Conservation (phyloP, 2,797 vertebrate genomes). For the Sphenopsis melanotis region DNA sequence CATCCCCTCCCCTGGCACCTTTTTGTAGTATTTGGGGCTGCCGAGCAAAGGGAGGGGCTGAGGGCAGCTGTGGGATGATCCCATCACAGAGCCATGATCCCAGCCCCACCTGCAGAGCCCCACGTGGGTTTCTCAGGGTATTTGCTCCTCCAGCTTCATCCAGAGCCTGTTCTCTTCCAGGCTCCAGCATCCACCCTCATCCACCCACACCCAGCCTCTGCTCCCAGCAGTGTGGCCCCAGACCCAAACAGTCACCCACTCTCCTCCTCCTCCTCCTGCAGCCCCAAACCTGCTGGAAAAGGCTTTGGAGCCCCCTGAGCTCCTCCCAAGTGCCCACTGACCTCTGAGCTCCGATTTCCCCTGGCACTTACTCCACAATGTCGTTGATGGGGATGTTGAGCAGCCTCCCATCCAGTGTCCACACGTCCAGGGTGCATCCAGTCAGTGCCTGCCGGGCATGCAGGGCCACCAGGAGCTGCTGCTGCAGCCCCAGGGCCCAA, state of each 20-base stretch:
- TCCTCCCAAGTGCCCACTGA: not conserved
- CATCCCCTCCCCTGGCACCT: constrained; percentile 90
- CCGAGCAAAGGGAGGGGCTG: not conserved
- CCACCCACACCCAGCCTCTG: not conserved
- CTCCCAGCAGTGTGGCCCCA: not conserved
- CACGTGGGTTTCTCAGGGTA: rapidly evolving
- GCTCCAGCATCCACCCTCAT: not conserved
- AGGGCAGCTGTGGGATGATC: rapidly evolving
- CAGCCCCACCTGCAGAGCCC: not conserved
- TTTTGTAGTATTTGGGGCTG: constrained; percentile 87
- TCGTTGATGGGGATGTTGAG: constrained; percentile 91
- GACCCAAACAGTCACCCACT: rapidly evolving
- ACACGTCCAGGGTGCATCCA: constrained; percentile 85
- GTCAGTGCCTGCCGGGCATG: constrained; percentile 79
- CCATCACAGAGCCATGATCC: rapidly evolving
- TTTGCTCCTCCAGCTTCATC: not conserved
- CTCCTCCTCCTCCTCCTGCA: not conserved
- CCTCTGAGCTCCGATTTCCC: not conserved
- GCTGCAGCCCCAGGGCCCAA: not conserved
- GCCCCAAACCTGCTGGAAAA: not conserved
- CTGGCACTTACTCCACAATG: constrained; percentile 85
- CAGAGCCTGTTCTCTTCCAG: not conserved
- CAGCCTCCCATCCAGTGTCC: constrained; percentile 87
- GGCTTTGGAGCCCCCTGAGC: not conserved
- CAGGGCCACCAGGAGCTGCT: not conserved